Conservation (phyloP, 2,888 invertebrate species). For the Melitaea athalia region DNA sequence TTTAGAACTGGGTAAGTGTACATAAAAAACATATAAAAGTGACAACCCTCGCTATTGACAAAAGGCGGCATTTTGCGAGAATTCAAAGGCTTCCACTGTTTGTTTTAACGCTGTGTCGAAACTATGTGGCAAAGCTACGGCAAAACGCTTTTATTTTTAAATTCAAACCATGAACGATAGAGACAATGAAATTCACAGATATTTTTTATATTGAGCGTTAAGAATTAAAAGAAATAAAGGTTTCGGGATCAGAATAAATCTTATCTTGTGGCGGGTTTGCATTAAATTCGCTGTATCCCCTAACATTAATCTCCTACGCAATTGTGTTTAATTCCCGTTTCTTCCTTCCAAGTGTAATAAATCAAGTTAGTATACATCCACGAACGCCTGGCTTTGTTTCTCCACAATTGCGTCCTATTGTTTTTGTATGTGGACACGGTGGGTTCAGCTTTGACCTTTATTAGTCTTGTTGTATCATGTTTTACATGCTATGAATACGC, state of each 20-base stretch:
- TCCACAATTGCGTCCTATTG: constrained; percentile 39
- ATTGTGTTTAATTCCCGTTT: constrained; percentile 69
- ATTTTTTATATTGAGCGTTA: constrained; percentile 15
- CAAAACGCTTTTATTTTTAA: background rate
- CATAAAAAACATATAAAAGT: too few species aligned
- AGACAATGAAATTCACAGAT: constrained; percentile 2
- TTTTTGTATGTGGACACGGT: constrained; percentile 32
- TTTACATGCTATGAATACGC: constrained; percentile 7
- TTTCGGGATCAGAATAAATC: constrained; percentile 50
- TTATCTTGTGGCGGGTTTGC: constrained; percentile 50
- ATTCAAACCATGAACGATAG: background rate
- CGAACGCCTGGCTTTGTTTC: constrained; percentile 43
- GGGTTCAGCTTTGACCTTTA: constrained; percentile 32
- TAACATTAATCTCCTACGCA: constrained; percentile 67
- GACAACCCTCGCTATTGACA: too few species aligned
- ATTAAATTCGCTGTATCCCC: constrained; percentile 64
- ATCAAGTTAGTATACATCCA: constrained; percentile 59
- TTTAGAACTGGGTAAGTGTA: too few species aligned
- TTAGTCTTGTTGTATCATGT: constrained; percentile 26
- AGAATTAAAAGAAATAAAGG: constrained; percentile 33
- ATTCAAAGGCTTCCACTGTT: too few species aligned
- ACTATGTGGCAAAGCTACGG: too few species aligned
- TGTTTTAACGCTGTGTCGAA: too few species aligned
- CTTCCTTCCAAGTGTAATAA: constrained; percentile 64
- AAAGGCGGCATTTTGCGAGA: too few species aligned